These are phyloP conservation scores for Blomia tropicalis DNA, from an alignment of 2,888 invertebrate species.

Conservation along the genomic window DNA sequence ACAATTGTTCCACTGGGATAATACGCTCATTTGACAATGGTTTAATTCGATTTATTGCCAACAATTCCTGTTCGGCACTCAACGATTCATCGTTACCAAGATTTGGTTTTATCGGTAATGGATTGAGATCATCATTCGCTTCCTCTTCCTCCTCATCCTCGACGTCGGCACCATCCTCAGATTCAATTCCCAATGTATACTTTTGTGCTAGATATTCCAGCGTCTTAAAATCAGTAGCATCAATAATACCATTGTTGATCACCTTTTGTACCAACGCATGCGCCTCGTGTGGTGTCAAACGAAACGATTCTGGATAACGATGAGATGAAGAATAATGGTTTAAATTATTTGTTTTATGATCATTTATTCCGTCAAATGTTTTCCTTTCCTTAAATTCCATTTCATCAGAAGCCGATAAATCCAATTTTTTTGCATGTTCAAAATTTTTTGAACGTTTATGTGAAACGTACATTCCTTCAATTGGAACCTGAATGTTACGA, in stretches of 20 bases:
- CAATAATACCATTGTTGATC: not conserved
- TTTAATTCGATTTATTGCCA: not conserved
- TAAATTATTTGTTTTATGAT: not conserved
- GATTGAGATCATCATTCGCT: not conserved
- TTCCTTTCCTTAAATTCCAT: not conserved
- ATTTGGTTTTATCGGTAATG: not conserved
- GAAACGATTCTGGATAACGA: not conserved
- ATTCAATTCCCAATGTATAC: not conserved
- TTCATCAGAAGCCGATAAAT: not conserved
- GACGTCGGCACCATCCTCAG: not conserved
- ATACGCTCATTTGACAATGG: not conserved
- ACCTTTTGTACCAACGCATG: not conserved
- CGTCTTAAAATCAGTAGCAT: not conserved
- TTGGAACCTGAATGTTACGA: not conserved
- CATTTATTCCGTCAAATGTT: too few relatives aligned
- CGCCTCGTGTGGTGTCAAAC: constrained; percentile 3
- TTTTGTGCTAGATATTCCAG: not conserved
- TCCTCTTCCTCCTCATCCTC: not conserved
- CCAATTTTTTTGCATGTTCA: not conserved
- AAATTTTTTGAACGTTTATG: not conserved
- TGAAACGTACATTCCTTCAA: not conserved
- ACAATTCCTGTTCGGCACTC: not conserved
- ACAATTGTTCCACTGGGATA: not conserved
- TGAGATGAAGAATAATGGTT: too few relatives aligned
- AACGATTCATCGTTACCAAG: not conserved